phyloP scores from a whole-genome alignment of 1,140 invertebrate species.

The Solen grandis region DNA sequence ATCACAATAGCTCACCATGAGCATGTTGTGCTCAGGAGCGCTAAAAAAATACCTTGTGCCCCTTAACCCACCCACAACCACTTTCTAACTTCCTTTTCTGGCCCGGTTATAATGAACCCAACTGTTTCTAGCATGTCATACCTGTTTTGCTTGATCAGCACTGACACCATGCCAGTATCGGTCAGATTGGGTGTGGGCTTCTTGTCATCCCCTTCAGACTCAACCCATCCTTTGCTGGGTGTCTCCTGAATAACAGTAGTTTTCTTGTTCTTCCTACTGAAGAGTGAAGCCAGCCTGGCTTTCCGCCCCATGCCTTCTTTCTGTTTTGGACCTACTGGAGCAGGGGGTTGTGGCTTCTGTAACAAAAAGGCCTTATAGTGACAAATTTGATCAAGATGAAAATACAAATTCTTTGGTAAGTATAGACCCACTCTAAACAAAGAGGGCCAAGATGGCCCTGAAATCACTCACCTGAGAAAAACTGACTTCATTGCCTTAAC shows the following conservation, averaged over 20 bases:
- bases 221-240: slow-evolving; percentile 29
- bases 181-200: not conserved
- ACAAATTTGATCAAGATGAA: not conserved
- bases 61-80: no score
- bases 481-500: no score
- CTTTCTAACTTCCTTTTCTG: no score
- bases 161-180: slow-evolving; percentile 29
- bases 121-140: no score
- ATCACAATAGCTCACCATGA: no score
- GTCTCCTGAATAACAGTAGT: not conserved
- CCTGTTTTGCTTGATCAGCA: slow-evolving; percentile 38
- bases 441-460: no score
- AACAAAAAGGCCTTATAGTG: not conserved
- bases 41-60: no score
- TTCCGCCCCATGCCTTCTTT: not conserved
- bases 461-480: no score
- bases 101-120: no score
- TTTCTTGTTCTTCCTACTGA: slow-evolving; percentile 20
- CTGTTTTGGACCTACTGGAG: not conserved
- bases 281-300: slow-evolving; percentile 29
- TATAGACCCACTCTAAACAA: no score
- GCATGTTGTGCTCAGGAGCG: no score
- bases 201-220: slow-evolving; percentile 24
- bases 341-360: not conserved
- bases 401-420: not conserved